Evolutionary conservation across 1,140 invertebrate genomes (phyloP).

Genomic region (Diorhabda carinulata): DNA sequence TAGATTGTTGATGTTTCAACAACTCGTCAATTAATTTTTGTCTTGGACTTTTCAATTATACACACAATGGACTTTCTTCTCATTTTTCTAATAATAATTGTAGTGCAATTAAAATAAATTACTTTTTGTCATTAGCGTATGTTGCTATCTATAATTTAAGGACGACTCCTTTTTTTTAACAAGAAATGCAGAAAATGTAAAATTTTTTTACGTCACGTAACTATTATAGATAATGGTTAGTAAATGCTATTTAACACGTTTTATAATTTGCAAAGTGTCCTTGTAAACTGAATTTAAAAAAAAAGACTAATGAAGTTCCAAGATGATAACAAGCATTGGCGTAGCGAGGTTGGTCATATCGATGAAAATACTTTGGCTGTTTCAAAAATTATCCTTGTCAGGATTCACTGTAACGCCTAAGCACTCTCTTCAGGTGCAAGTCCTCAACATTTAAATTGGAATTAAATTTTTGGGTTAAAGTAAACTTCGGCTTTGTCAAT

Average conservation of each 20-base stretch:
- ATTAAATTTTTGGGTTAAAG: too few species aligned
- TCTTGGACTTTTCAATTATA: background rate
- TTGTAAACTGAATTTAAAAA: slow-evolving; percentile 6
- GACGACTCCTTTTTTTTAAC: slow-evolving; percentile 2
- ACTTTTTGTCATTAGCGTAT: background rate
- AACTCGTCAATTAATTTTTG: background rate
- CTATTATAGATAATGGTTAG: background rate
- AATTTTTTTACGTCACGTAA: background rate
- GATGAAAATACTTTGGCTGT: background rate
- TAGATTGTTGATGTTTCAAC: background rate
- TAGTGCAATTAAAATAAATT: background rate
- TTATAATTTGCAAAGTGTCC: slow-evolving; percentile 8
- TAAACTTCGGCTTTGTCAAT: too few species aligned
- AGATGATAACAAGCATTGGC: slow-evolving; percentile 17
- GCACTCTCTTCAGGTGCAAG: too few species aligned
- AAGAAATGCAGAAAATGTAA: slow-evolving; percentile 7
- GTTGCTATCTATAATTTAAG: background rate
- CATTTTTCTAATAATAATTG: background rate
- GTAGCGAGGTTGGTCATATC: slow-evolving; percentile 7
- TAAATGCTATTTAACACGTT: slow-evolving; percentile 1
- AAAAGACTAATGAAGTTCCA: slow-evolving; percentile 13
- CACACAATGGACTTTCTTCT: background rate
- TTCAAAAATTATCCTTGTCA: too few species aligned
- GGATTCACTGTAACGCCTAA: too few species aligned
- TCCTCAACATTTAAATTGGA: too few species aligned